Percentiles rank a stretch among this genome's conserved stretches.
Evolutionary conservation across 2,888 invertebrate genomes (phyloP).

Genomic region (Sussaba pulchella): DNA sequence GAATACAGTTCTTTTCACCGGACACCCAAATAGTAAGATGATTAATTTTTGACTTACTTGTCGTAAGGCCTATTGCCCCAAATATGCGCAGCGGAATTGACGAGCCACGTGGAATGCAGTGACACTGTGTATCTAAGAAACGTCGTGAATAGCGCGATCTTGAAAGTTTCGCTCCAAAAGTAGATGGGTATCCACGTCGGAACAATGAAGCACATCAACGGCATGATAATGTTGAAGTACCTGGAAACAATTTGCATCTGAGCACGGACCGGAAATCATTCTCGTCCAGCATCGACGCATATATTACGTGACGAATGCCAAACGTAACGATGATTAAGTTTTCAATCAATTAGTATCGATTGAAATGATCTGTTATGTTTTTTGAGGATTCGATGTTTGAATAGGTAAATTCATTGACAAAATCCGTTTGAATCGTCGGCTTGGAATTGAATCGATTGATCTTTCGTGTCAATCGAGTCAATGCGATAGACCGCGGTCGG

Average conservation of each 20-base stretch:
- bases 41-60: conserved; percentile 85
- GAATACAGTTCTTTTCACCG: no score
- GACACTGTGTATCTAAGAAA: conserved; percentile 91
- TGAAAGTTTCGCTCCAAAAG: conserved; percentile 90
- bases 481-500: no score
- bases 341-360: no score
- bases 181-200: conserved; percentile 92
- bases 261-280: neutral
- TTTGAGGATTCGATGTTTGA: no score
- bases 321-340: neutral
- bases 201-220: conserved; percentile 91
- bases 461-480: no score
- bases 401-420: no score
- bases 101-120: conserved; percentile 95
- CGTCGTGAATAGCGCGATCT: conserved; percentile 91
- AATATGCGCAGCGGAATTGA: conserved; percentile 96
- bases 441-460: no score
- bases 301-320: no score
- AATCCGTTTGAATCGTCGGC: no score
- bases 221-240: conserved; percentile 91
- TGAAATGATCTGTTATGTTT: no score
- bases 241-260: conserved; percentile 83
- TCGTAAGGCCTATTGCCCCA: conserved; percentile 97
- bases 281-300: no score
- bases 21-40: no score